Conservation (phyloP, 1,140 invertebrate genomes). For the Conus betulinus region DNA sequence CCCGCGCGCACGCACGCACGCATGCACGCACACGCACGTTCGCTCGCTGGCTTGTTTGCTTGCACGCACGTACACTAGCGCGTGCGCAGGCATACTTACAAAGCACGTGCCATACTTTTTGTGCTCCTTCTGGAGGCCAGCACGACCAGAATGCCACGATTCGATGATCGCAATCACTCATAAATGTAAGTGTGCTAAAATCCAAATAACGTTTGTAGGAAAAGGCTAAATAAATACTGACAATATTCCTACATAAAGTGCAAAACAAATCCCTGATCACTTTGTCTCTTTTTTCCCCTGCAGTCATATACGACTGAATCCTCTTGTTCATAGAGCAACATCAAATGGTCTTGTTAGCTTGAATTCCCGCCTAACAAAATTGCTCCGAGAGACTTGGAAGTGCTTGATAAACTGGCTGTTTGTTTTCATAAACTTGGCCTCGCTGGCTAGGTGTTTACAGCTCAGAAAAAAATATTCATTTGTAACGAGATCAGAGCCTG, state of each 20-base stretch:
- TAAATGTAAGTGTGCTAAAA: too few relatives aligned
- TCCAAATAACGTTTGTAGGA: too few relatives aligned
- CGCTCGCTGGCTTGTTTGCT: neutral
- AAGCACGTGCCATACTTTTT: too few relatives aligned
- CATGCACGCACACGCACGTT: neutral
- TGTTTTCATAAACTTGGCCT: neutral
- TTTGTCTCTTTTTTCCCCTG: neutral
- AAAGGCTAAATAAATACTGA: too few relatives aligned
- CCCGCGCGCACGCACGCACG: neutral
- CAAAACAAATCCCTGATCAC: neutral
- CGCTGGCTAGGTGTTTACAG: too few relatives aligned
- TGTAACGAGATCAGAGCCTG: too few relatives aligned
- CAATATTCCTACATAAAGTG: too few relatives aligned
- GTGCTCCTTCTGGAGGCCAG: too few relatives aligned
- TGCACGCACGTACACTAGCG: neutral
- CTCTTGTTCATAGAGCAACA: neutral
- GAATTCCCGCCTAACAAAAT: neutral
- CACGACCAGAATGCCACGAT: too few relatives aligned
- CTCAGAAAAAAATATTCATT: too few relatives aligned
- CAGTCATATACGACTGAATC: neutral
- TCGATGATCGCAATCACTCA: too few relatives aligned
- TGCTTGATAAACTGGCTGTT: neutral
- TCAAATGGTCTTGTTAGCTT: slow-evolving; percentile 3
- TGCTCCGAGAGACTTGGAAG: neutral
- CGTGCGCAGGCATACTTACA: too few relatives aligned